Base-by-base conservation (phyloP, 2,113 vertebrate genomes). In the Aphelocoma coerulescens region DNA sequence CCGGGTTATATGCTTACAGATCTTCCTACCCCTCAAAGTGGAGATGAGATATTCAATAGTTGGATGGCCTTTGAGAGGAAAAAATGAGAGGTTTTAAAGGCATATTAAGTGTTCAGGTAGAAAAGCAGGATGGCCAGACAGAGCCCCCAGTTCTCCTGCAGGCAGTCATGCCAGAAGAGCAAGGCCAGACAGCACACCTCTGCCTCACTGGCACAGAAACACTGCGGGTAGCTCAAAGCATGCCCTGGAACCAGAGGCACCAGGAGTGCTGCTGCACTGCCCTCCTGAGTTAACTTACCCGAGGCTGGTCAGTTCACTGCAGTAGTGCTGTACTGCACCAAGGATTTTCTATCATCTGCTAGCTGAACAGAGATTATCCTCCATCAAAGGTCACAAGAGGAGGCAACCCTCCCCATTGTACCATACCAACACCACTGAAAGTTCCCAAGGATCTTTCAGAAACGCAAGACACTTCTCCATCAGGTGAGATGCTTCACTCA, bases 201-300 rank as follows among this genome's bases (percentile, higher is more conserved):
- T 66, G 41, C 17, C n/a, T 19, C 23, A 6, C 16, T 43, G 22
- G 16, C 15, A 55, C 28, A 43, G 41, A 55, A 61, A 68, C 3
- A 43, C 13, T 46, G 15, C 0, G 0, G 7, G 33, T 49, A 65
- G 30, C 33, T 75, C 2, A 0, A 75, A 67, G 43, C 9, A 54
- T 46, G 28, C 30, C 69, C 39, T 55, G 49, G 58, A 28, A 49
- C 5, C 24, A 81, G 37, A n/a, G 18, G 17, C 43, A 17, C 17
- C 57, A 83, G 32, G 13, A 16, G 15, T 51, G 54, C 3, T 37
- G 32, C 58, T 75, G 32, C 0, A 0, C 22, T 71, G 43, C 7
- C 11, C 61, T 68, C 20, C 27, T 43, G 23, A 33, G 5, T 18
- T 76, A 59, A 30, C 11, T n/a, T 55, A 43, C 8, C 13, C 30